Evolutionary conservation across 2,888 invertebrate species (phyloP).

Genomic region (Macrophya annulata): DNA sequence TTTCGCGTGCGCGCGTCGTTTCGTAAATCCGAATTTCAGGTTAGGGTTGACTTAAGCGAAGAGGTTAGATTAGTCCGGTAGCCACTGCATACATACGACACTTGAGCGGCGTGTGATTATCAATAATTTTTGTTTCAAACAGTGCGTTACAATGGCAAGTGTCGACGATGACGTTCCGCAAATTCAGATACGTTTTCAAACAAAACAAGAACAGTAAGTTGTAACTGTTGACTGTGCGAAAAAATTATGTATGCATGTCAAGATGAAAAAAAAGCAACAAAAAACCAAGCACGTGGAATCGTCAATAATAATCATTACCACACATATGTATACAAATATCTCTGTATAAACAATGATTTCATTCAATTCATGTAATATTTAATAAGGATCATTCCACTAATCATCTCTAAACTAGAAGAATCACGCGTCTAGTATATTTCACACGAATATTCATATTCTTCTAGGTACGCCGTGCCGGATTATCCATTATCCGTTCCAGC

Average conservation of each 20-base stretch:
- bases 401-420: neutral
- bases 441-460: constrained; percentile 63
- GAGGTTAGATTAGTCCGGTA: constrained; percentile 13
- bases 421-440: neutral
- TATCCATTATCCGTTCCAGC: constrained; percentile 91
- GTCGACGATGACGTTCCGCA: constrained; percentile 81
- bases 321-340: neutral
- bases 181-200: constrained; percentile 89
- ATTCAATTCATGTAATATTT: constrained; percentile 14
- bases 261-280: neutral
- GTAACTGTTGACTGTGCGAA: constrained; percentile 29
- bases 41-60: neutral
- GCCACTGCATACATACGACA: neutral
- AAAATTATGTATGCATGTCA: neutral
- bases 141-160: constrained; percentile 60
- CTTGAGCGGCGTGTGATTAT: neutral
- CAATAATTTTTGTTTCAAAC: neutral
- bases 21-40: neutral
- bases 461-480: constrained; percentile 93
- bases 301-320: neutral
- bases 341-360: constrained; percentile 44
- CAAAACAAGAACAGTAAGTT: constrained; percentile 91
- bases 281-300: constrained; percentile 1
- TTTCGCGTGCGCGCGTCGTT: neutral
- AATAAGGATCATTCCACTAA: constrained; percentile 30